Conservation (phyloP, 1,140 invertebrate species). For the Branchinecta lindahli region DNA sequence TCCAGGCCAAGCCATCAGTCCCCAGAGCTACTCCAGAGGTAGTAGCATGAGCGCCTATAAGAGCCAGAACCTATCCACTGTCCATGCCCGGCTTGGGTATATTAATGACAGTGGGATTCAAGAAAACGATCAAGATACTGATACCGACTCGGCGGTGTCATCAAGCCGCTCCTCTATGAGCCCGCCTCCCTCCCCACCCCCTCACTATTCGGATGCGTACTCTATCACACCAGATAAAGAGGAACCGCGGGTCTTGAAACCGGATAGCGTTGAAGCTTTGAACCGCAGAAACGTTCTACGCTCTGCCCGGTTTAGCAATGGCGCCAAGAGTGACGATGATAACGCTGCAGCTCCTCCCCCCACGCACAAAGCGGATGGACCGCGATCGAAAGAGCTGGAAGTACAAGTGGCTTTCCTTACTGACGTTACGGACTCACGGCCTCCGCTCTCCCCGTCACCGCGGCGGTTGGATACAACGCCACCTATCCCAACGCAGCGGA, state of each 20-base stretch:
- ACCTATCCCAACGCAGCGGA: conserved; percentile 20
- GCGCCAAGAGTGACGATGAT: conserved; percentile 25
- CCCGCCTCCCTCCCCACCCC: conserved; percentile 36
- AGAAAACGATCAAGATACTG: conserved; percentile 16
- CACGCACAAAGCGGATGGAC: neutral
- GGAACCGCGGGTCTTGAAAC: conserved; percentile 44
- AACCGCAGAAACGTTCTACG: conserved; percentile 71
- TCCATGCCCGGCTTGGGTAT: conserved; percentile 16
- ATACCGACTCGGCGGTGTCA: conserved; percentile 59
- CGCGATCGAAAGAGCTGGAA: conserved; percentile 14
- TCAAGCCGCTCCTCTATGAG: conserved; percentile 42
- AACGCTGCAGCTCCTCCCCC: neutral
- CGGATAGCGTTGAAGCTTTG: conserved; percentile 57
- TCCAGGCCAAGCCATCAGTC: conserved; percentile 4
- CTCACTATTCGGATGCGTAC: conserved; percentile 32
- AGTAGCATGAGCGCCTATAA: neutral
- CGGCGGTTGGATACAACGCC: conserved; percentile 13
- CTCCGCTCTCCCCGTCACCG: neutral
- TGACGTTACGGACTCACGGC: conserved; percentile 23
- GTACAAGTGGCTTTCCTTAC: conserved; percentile 25
- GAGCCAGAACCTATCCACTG: conserved; percentile 2
- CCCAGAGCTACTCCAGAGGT: conserved; percentile 9
- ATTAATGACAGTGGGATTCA: conserved; percentile 23
- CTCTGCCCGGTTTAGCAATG: conserved; percentile 66
- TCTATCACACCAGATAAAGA: conserved; percentile 33